Evolutionary conservation across 2,113 vertebrate genomes (phyloP), one percentile per base, ranked within the genome.

Genomic region (Leptosomus discolor): DNA sequence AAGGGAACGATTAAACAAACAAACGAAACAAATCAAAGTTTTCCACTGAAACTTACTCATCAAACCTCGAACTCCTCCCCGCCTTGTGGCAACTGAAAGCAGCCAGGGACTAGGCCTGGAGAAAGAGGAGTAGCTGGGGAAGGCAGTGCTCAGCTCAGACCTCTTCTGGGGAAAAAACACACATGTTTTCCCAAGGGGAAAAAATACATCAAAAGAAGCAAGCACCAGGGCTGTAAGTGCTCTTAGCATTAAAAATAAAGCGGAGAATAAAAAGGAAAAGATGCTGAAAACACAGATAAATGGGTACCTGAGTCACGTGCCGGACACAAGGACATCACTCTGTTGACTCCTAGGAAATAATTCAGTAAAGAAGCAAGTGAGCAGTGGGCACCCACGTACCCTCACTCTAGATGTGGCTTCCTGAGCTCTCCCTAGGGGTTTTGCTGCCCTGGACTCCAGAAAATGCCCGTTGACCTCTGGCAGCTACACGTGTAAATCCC

Each of bases 401-500:
- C 17, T 51, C 36, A 53, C 24, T 50, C 30, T 24, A 24, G 37
- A 11, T 6, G 45, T 6, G 39, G 34, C 46, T 63, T 48, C 34
- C 9, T 3, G 3, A 54, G 37, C 7, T 26, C 1, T 5, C 84
- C 36, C 63, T 26, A 22, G 17, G 5, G 39, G 4, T 9, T 19
- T 37, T 56, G 48, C 48, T 79, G 23, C 23, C 56, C 24, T 15
- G 41, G n/a, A 8, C 15, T 29, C 54, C 1, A 63, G 20, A 30
- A 57, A 48, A 48, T 3, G 16, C 80, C 21, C 24, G 4, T 23
- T 12, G 13, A 15, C 11, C 16, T 26, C 46, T 29, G 58, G 67
- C 7, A 21, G 29, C 2, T 15, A 60, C 5, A 1, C 1, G 8
- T 11, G 22, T 18, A 20, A 36, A 15, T 3, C 45, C n/a, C 46